Base-by-base conservation (phyloP, 2,797 vertebrate species). In the Labroides dimidiatus region DNA sequence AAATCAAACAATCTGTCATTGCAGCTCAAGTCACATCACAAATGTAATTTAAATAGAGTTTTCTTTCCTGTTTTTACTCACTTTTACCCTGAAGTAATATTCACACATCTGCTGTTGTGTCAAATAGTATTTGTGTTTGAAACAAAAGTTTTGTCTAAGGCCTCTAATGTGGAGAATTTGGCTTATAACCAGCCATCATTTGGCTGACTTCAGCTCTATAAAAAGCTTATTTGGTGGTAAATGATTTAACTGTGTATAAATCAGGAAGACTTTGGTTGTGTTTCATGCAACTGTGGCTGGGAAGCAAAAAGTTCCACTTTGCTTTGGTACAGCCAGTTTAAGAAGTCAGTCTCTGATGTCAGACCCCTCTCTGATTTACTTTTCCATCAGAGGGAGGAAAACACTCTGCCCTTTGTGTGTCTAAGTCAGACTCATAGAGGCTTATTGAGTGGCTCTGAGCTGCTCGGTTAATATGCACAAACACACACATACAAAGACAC, bases 341-440 rank as follows among this genome's bases (percentile, higher is more conserved):
- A 48, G 52, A 64, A 48, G 53, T 75, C 42, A 0, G 16, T 52
- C 30, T 79, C 80, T 88, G 86, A 89, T 84, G 76, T 83, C 77
- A 84, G 61, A 82, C 49, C 59, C 57, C 65, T 76, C 75, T 84
- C 65, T 84, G 69, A 79, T 87, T 84, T 84, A 73, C 68, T 81
- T 82, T 77, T 84, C 81, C 83, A 30, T 64, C 61, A 49, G 59
- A 72, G 8, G 49, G 16, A 53, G 24, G 82, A 61, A 87, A 91
- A 93, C 91, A 92, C 87, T 80, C 80, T 52, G 69, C 58, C 72
- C 82, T 86, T 87, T 93, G 78, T 92, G 85, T 15, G 36, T 36
- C 30, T 45, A 51, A 85, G 47, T 78, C 64, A 57, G 72, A 41
- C 72, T 47, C 66, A 86, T 82, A 87, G 84, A 84, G 68, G 84